Base-by-base conservation (phyloP, 2,888 invertebrate species). In the Cryptocephalus primarius region DNA sequence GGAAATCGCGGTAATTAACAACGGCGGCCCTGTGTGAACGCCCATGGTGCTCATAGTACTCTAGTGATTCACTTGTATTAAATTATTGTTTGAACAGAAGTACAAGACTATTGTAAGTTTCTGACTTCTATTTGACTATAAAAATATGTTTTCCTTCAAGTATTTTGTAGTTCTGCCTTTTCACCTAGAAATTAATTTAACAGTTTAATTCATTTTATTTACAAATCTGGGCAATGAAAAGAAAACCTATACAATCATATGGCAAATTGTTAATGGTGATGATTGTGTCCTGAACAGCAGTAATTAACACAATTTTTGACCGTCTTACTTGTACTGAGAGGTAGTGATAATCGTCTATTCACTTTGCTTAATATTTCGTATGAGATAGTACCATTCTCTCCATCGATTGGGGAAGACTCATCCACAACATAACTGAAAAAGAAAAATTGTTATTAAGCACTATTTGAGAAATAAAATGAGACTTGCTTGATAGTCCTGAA, bases 401-500 rank as follows among this genome's bases (percentile, higher is more conserved):
- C 66, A 48, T 78, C 74, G 39, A 75, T 70, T n/a, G 85, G 85
- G 32, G 79, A 82, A 1, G 80, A 79, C 55, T 81, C 80, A 61
- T 86, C 86, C 42, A 79, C 55, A 50, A 70, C 72, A 60, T 79
- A 87, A 55, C 80, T 81, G 64, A 48, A 72, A 70, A 54, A 55
- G 45, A 34, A 31, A 4, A 13, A 9, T 39, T 39, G 14, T n/a
- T 14, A 2, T 42, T 34, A 44, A 31, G 40, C 33, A 49, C 9
- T 42, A 10, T 38, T 13, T 34, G 8, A 13, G 11, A 9, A 10
- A 11, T n/a, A 22, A 42, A 31, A n/a, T 40, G 4, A 32, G 13
- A 63, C 72, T 70, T 74, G 87, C 87, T 83, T 84, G 61, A 87
- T 75, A 45, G 82, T 80, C 60, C 78, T 78, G 69, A 88, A 92